Evolutionary conservation across 2,888 invertebrate genomes (phyloP), one percentile per base, ranked within the genome.

Genomic region (Lissonota sp.): DNA sequence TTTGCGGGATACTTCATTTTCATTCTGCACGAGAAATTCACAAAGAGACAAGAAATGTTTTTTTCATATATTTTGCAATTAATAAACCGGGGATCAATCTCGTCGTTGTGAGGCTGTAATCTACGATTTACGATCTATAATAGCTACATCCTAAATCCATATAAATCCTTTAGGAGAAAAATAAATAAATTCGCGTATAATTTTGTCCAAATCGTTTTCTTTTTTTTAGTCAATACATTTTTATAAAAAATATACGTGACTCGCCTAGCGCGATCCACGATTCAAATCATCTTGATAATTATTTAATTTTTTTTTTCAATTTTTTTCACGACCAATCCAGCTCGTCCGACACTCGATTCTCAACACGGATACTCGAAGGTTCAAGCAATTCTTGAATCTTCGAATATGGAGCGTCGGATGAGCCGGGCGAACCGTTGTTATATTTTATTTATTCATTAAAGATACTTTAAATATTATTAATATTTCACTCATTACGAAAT

Each of bases 371-470:
- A 92, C 89, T 88, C 92, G 91, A 92, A 91, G 83, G 82, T 87
- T 90, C 92, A 91, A 92, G 91, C 87, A 92, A 92, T 79, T 92
- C 91, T 92, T 92, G 90, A 91, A 86, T 80, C 85, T 90, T 91
- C 92, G 92, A 88, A 88, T 92, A 91, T 91, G 88, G 91, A 91
- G 86, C 87, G 84, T 89, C 89, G 86, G 63, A 84, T 80, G 73
- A 84, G 85, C 85, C 72, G 73, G 77, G 80, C 83, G 83, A 83
- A 82, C 67, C 70, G 69, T 83, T 63, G 79, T 64, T 49, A 70
- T 69, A 77, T 81, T 79, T 26, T 64, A 74, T 81, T 53, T 79
- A 72, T 82, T 51, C 66, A 73, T 75, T 76, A 72, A 70, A 12
- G 7, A 44, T 58, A 55, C 42, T 62, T 51, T 42, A 55, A 72